phyloP scores from a whole-genome alignment of 2,888 invertebrate genomes.

The Shargacucullia verbasci region DNA sequence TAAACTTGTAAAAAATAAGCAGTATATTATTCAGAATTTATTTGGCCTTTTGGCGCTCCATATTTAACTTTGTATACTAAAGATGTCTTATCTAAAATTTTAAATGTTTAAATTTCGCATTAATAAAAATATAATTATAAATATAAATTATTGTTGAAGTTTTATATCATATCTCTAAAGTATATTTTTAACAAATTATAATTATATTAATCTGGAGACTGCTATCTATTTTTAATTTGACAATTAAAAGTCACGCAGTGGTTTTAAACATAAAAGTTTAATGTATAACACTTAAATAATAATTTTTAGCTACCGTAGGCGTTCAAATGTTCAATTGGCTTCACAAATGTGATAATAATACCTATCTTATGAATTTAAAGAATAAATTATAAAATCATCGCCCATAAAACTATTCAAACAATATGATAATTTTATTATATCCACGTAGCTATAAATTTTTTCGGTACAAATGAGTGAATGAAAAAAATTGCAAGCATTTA shows the following conservation, averaged over 20 bases:
- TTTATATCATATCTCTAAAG: not conserved
- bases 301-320: slow-evolving; percentile 8
- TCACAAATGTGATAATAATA: slow-evolving; percentile 22
- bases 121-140: not conserved
- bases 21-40: no score
- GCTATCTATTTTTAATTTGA: slow-evolving; percentile 2
- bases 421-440: slow-evolving; percentile 53
- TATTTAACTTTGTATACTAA: no score
- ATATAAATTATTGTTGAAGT: not conserved
- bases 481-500: slow-evolving; percentile 58
- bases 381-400: slow-evolving; percentile 34
- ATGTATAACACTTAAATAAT: slow-evolving; percentile 15
- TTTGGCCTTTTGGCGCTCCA: not conserved
- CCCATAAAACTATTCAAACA: slow-evolving; percentile 50
- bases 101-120: no score
- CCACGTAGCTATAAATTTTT: slow-evolving; percentile 42
- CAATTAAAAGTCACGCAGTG: slow-evolving; percentile 14
- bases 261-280: slow-evolving; percentile 14
- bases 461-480: slow-evolving; percentile 49
- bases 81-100: no score
- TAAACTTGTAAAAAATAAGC: no score
- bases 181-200: slow-evolving; percentile 5
- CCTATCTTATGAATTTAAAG: slow-evolving; percentile 20
- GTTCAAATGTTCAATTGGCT: slow-evolving; percentile 6
- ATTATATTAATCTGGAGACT: not conserved